Evolutionary conservation across 2,113 vertebrate species (phyloP), one percentile per base, ranked within the genome.

Genomic region (Saiga tatarica): DNA sequence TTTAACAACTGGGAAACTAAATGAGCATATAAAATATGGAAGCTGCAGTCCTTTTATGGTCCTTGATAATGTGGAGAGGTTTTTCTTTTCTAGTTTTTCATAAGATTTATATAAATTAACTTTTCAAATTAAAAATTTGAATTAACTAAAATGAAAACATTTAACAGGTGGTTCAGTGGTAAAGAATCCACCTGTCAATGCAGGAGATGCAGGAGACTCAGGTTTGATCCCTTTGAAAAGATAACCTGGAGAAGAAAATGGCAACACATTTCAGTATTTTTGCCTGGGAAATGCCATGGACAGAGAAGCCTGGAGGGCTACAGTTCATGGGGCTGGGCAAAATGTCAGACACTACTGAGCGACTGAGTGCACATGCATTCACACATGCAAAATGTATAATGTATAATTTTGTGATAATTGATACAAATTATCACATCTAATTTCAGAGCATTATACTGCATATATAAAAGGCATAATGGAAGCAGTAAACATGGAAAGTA

Each of bases 311-410:
- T 74, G 67, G 19, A 6, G 10, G 67, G n/a, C 67, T 74, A 6
- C 19, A 74, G n/a, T 39, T 9, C n/a, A 74, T 13, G 67, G 9
- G 19, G 9, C 36, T 74, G 67, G 62, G 62, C 19, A 6, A 39
- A 74, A 28, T 6, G 19, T 71, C 0, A 0, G 67, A 74, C 10
- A 74, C 1, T 0, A 23, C 0, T 39, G 10, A 74, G n/a, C 17
- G 4, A 67, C 17, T 67, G 64, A 67, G 4, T 36, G 64, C 8
- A 67, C n/a, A 2, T 39, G 36, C 10, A 39, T 1, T 36, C n/a
- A 71, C n/a, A 71, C 10, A 23, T 17, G 8, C 39, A 78, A 93
- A 76, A 6, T n/a, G 28, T 60, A 23, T 50, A 78, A 59, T 36
- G 39, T 30, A 28, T 47, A 45, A 39, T 60, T 36, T 87, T 30